Evolutionary conservation across 2,797 vertebrate species (phyloP).

Genomic region (Tragopan temminckii): DNA sequence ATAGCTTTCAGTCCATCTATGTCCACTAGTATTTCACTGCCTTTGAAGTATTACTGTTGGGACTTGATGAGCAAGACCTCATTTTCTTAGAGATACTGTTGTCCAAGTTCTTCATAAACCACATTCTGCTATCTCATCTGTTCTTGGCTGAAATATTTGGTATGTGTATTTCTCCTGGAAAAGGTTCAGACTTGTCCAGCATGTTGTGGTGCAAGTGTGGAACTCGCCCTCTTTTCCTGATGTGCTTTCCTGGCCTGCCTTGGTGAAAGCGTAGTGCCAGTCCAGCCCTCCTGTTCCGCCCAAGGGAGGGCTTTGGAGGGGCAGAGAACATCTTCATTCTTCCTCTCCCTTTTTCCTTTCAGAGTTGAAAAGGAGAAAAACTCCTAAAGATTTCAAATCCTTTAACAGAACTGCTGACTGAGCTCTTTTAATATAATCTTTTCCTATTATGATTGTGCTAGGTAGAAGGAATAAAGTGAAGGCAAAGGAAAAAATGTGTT

Average conservation of each 20-base stretch:
- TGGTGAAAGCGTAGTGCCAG: neutral
- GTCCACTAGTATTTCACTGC: neutral
- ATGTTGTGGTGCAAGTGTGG: neutral
- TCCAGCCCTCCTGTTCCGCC: neutral
- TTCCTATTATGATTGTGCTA: neutral
- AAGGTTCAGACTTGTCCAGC: neutral
- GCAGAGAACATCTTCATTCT: neutral
- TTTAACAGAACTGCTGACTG: neutral
- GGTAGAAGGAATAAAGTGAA: neutral
- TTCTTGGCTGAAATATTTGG: neutral
- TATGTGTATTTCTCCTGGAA: neutral
- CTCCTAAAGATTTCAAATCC: neutral
- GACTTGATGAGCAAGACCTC: neutral
- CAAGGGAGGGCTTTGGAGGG: neutral
- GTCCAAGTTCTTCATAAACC: neutral
- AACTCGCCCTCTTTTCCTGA: neutral
- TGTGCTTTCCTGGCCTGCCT: neutral
- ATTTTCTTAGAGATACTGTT: neutral
- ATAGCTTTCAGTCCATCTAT: neutral
- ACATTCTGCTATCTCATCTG: neutral
- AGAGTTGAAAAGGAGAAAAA: neutral
- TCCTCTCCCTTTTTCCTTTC: neutral
- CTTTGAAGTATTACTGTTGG: conserved; percentile 41
- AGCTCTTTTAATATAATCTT: neutral
- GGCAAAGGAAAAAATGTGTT: neutral